A percentile compares a stretch with the other conserved stretches of the same genome.
phyloP scores from a whole-genome alignment of 2,113 vertebrate genomes.

The Paracanthobrama guichenoti region DNA sequence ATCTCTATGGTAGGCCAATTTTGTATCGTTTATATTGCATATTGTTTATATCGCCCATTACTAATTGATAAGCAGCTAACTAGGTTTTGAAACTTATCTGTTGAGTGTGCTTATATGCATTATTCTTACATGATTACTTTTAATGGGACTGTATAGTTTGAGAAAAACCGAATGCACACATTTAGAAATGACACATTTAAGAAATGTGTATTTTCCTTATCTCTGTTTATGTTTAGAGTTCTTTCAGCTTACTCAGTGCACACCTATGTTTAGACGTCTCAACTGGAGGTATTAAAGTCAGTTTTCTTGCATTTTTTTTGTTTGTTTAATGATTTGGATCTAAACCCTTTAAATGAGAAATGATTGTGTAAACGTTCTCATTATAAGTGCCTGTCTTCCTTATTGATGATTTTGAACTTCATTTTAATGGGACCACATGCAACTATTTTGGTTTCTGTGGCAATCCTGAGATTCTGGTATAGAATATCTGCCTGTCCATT shows the following conservation, averaged over 20 bases:
- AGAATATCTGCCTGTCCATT: slow-evolving; percentile 27
- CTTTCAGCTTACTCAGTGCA: too few relatives aligned
- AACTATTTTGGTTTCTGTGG: background rate
- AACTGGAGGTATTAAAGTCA: background rate
- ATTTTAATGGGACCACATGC: background rate
- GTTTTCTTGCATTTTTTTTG: background rate
- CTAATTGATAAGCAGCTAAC: too few relatives aligned
- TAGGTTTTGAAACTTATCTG: background rate
- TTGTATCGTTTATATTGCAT: too few relatives aligned
- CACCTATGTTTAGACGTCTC: too few relatives aligned
- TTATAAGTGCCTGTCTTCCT: background rate
- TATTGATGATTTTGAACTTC: background rate
- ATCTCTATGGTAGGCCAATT: too few relatives aligned
- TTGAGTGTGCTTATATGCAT: too few relatives aligned
- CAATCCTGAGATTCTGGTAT: background rate
- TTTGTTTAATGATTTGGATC: background rate
- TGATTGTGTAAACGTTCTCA: background rate
- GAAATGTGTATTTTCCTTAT: too few relatives aligned
- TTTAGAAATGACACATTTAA: too few relatives aligned
- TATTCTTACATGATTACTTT: background rate
- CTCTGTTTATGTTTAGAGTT: too few relatives aligned
- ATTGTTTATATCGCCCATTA: too few relatives aligned
- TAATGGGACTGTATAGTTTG: background rate
- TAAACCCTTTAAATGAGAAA: background rate
- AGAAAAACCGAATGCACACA: background rate